Base-by-base conservation (phyloP, 2,888 invertebrate species). In the Microplitis manilae region DNA sequence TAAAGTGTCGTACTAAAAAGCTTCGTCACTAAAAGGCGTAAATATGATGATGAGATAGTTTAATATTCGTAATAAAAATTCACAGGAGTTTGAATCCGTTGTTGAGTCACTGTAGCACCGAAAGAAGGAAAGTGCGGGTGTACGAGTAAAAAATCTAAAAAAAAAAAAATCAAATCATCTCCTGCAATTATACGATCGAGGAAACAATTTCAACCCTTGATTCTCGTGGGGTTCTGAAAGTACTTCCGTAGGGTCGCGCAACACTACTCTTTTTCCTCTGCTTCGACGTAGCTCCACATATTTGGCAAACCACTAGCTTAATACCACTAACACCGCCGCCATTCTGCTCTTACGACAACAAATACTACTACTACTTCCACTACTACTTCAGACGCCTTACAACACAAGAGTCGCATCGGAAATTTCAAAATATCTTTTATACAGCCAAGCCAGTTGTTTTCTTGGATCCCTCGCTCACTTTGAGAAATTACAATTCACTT, bases 161-260 rank as follows among this genome's bases (percentile, higher is more conserved):
- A 50, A 50, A 50, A 50, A 68, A 68, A 59, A 68, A 60, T 60
- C 75, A 40, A 75, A 69, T 75, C 75, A 75, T 70, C 69, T 69
- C 41, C 62, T 64, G 61, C 70, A 75, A 76, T 76, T 76, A 76
- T 70, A 71, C 70, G 65, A 70, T 71, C 38, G 65, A 71, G 71
- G 65, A 76, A 76, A 76, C 71, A 76, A 76, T 76, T 76, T 76
- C 70, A 69, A 64, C 64, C 70, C 75, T 68, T 69, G 70, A 62
- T 8, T 39, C 65, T 41, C 69, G 40, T 5, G 39, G 60, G 64
- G 20, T 64, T 50, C 39, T 74, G n/a, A 13, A 65, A 39, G 50
- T 61, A 68, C 62, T 61, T 70, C 68, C 67, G 60, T 74, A 60
- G 68, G 74, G 74, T 50, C 59, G 68, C 64, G 41, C 39, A 30